phyloP scores from a whole-genome alignment of 2,113 vertebrate species.

The Naja naja region DNA sequence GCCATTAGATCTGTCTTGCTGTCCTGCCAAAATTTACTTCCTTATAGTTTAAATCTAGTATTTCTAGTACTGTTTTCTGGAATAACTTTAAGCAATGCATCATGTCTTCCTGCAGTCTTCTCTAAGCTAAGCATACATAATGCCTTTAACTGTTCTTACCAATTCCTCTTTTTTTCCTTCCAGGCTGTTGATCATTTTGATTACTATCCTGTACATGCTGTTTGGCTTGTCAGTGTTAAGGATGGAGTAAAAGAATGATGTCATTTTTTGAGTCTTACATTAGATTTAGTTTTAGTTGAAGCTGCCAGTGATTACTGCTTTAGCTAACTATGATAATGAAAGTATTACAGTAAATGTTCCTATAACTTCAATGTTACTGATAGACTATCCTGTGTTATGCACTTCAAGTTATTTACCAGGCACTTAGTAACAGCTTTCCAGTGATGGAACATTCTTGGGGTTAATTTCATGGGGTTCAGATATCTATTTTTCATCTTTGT shows the following conservation, averaged over 20 bases:
- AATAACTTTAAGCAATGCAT: not conserved
- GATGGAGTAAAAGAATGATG: not conserved
- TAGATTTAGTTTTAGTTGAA: not conserved
- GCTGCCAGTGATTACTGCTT: not conserved
- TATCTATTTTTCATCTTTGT: not conserved
- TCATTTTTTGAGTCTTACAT: not conserved
- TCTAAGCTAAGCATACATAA: not conserved
- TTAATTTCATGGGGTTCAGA: not conserved
- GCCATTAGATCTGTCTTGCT: not conserved
- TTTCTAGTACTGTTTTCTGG: not conserved
- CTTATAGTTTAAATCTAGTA: not conserved
- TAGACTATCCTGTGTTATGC: not conserved
- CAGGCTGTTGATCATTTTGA: not conserved
- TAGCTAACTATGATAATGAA: not conserved
- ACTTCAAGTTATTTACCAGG: not conserved
- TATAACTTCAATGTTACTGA: not conserved
- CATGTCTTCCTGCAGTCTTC: not conserved
- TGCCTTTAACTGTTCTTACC: not conserved
- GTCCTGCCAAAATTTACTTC: not conserved
- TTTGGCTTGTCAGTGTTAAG: not conserved
- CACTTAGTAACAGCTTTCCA: not conserved
- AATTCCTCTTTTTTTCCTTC: not conserved
- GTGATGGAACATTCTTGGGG: not conserved
- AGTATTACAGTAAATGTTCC: not conserved
- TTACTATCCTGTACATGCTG: not conserved